These are phyloP conservation scores for Mionectes olivaceus DNA, from an alignment of 2,797 vertebrate genomes.

Conservation along the genomic window DNA sequence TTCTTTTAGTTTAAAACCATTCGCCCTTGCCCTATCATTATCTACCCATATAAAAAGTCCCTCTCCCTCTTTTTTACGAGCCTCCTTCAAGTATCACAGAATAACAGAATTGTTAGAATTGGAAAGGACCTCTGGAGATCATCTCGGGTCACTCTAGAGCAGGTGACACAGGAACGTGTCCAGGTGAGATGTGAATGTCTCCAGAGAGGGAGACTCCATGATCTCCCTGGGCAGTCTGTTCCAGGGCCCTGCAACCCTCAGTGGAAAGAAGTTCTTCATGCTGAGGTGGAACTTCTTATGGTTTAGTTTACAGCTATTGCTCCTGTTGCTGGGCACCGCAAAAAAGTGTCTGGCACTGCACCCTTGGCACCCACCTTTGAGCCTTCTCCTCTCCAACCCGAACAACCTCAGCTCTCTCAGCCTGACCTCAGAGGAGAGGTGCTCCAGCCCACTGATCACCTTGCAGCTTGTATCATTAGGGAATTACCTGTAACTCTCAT, in stretches of 20 bases:
- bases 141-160: neutral
- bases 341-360: neutral
- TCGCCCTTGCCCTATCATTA: neutral
- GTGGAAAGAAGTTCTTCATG: neutral
- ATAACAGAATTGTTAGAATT: neutral
- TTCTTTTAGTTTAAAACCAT: neutral
- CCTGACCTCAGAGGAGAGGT: neutral
- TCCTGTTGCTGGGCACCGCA: neutral
- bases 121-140: neutral
- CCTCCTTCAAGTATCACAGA: neutral
- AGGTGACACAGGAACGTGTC: neutral
- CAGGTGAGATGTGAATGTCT: neutral
- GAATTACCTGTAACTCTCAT: neutral
- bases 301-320: neutral
- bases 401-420: neutral
- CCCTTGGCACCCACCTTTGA: neutral
- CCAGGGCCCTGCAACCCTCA: neutral
- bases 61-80: neutral
- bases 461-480: neutral
- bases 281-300: neutral
- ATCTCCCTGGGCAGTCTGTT: neutral
- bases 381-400: neutral
- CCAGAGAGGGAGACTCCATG: neutral
- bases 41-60: neutral
- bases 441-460: neutral